phyloP scores from a whole-genome alignment of 1,140 invertebrate genomes.

The Conus ventricosus region DNA sequence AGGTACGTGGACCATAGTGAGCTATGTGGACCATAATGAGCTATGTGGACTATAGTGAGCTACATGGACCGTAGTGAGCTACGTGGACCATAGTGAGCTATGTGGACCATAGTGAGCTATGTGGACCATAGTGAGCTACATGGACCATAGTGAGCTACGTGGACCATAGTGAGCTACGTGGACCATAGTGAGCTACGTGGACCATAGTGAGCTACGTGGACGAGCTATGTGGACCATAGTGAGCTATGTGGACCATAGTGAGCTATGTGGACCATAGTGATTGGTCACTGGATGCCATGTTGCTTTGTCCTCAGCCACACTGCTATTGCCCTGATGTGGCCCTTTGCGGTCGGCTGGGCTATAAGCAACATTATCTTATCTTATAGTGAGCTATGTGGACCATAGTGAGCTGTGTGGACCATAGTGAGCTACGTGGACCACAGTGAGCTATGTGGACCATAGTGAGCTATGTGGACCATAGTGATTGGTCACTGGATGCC shows the following conservation, averaged over 20 bases:
- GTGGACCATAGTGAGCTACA: neutral
- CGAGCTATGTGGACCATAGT: constrained; percentile 87
- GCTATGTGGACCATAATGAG: constrained; percentile 92
- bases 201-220: constrained; percentile 77
- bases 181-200: constrained; percentile 93
- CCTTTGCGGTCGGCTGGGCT: too few relatives aligned
- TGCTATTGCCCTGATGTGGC: too few relatives aligned
- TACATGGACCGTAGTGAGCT: neutral
- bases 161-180: too few relatives aligned
- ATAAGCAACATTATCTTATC: too few relatives aligned
- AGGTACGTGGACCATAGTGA: constrained; percentile 61
- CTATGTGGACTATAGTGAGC: neutral
- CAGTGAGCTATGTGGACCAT: constrained; percentile 89
- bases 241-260: too few relatives aligned
- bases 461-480: constrained; percentile 76
- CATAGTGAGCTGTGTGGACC: constrained; percentile 74
- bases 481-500: too few relatives aligned
- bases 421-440: constrained; percentile 80
- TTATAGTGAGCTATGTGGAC: too few relatives aligned
- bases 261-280: too few relatives aligned
- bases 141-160: neutral
- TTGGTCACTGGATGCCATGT: too few relatives aligned
- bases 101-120: too few relatives aligned
- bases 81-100: too few relatives aligned
- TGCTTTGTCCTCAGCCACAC: too few relatives aligned